Evolutionary conservation across 2,888 invertebrate species (phyloP), one percentile per base, ranked within the genome.

Genomic region (Papilio gigon): DNA sequence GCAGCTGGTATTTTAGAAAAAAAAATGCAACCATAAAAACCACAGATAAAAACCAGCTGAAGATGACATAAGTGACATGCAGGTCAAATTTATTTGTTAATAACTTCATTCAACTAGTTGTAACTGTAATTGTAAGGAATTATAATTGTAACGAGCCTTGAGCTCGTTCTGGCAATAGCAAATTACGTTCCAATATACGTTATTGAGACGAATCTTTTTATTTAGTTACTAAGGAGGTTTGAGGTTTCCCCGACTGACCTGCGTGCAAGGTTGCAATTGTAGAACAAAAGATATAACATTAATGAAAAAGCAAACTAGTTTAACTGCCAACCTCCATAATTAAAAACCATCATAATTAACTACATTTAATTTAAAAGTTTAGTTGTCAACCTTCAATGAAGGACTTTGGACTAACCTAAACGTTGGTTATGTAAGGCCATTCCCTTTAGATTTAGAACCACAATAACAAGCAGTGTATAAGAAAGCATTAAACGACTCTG

Each of bases 171-270:
- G 44, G 65, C 66, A 60, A 70, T 66, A 72, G 67, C 69, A 22
- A 72, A 33, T 71, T 71, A 69, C 42, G 35, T 65, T 66, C 63
- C 61, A 68, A 59, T 67, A 59, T 40, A 68, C 60, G 64, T 65
- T 65, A 40, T 68, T 70, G 58, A 27, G 33, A 61, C 70, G 65
- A 71, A 68, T 72, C 66, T 59, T 67, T 72, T 66, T 42, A 42
- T 61, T 56, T 53, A 61, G 14, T 61, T 35, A 61, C 65, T 65
- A 65, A 69, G 44, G 50, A 65, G 58, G n/a, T 53, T 53, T 27
- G 14, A 70, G 70, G 67, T 72, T 71, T 72, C 70, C 53, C 65
- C 68, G 14, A 47, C 35, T 71, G 70, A 72, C 72, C 71, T 65
- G 59, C 42, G 67, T 35, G 53, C 68, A 68, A 69, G 69, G 69